Evolutionary conservation across 1,140 invertebrate species (phyloP).

Genomic region (Temnothorax longispinosus): DNA sequence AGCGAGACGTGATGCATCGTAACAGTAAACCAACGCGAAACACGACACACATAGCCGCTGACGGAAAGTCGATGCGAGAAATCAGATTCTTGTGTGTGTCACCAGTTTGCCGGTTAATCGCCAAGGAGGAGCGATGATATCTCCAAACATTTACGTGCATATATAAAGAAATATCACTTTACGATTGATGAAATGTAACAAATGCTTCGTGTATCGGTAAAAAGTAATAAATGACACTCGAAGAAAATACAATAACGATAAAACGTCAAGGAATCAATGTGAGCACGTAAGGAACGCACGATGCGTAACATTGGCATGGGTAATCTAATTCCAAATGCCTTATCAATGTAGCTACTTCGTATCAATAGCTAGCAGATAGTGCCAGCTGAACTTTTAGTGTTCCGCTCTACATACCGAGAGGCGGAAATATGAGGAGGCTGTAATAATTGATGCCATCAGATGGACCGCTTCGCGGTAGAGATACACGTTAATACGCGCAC

Average conservation of each 20-base stretch:
- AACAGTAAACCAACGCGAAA: slow-evolving; percentile 49
- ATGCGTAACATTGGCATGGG: not conserved
- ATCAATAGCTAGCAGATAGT: not conserved
- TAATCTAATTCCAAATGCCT: not conserved
- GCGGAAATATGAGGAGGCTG: not conserved
- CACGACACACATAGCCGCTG: slow-evolving; percentile 44
- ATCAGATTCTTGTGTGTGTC: slow-evolving; percentile 68
- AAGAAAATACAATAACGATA: not conserved
- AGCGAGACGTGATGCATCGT: slow-evolving; percentile 48
- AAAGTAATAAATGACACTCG: not conserved
- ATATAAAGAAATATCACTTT: not conserved
- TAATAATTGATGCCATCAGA: slow-evolving; percentile 30
- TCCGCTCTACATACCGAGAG: slow-evolving; percentile 2
- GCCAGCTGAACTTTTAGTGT: slow-evolving; percentile 11
- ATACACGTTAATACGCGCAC: not conserved
- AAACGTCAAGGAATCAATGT: not conserved
- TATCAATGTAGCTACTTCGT: not conserved
- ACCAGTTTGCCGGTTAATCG: slow-evolving; percentile 38
- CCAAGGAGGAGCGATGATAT: not conserved
- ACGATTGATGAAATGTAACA: not conserved
- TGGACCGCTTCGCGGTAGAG: not conserved
- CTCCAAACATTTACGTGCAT: not conserved
- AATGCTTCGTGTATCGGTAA: not conserved
- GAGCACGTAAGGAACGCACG: not conserved
- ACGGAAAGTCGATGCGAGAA: slow-evolving; percentile 49